Percentiles rank a stretch among this genome's conserved stretches.
Evolutionary conservation across 2,888 invertebrate species (phyloP).

Genomic region (Aquatica leii): DNA sequence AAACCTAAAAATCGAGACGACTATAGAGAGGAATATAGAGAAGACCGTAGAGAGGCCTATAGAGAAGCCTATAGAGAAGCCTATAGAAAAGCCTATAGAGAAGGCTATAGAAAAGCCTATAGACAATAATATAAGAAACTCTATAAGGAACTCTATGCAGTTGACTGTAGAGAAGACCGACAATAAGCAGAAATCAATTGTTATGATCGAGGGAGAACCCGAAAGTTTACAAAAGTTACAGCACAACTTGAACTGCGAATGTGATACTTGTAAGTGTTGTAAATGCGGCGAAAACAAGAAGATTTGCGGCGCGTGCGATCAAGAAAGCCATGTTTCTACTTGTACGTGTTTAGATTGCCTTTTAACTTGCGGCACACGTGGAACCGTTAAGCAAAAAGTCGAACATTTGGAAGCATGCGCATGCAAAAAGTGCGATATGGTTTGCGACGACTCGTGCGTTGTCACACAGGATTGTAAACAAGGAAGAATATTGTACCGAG

Average conservation of each 20-base stretch:
- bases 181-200: background rate
- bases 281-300: constrained; percentile 6
- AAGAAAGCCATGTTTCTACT: background rate
- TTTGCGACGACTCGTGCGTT: too few relatives aligned
- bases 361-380: background rate
- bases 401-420: background rate
- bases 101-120: constrained; percentile 2
- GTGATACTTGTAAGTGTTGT: constrained; percentile 15
- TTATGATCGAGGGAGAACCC: too few relatives aligned
- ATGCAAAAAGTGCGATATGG: too few relatives aligned
- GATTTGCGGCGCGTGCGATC: background rate
- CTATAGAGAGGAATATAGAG: too few relatives aligned
- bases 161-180: background rate
- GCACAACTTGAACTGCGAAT: constrained; percentile 20
- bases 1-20: too few relatives aligned
- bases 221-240: constrained; percentile 1
- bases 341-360: constrained; percentile 17
- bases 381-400: background rate
- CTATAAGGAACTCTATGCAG: background rate
- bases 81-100: background rate
- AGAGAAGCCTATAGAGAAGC: background rate
- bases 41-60: background rate
- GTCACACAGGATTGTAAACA: too few relatives aligned
- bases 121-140: background rate
- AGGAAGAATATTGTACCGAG: too few relatives aligned